phyloP scores from a whole-genome alignment of 2,113 vertebrate genomes.

The Sander lucioperca region DNA sequence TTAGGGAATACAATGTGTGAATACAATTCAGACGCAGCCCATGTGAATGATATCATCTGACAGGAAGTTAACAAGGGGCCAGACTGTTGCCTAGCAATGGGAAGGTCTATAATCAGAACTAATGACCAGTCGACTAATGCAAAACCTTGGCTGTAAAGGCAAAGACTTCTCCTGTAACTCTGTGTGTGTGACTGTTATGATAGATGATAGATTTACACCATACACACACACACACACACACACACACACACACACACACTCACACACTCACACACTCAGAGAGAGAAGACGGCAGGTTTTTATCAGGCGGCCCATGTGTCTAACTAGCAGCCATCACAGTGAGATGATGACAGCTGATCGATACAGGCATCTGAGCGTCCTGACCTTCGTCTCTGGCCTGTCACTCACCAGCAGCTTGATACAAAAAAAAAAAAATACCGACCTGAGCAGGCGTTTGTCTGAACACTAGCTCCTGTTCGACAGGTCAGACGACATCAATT shows the following conservation, averaged over 20 bases:
- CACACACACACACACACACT: slow-evolving; percentile 2
- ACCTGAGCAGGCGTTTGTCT: neutral
- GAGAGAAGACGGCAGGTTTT: neutral
- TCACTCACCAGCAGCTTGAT: slow-evolving; percentile 24
- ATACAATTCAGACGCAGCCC: too few species aligned
- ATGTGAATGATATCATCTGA: too few species aligned
- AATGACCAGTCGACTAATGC: too few species aligned
- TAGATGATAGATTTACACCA: neutral
- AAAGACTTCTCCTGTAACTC: neutral
- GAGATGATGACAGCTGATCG: slow-evolving; percentile 37
- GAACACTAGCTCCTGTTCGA: neutral
- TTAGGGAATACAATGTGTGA: too few species aligned
- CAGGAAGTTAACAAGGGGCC: too few species aligned
- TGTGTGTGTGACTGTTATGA: neutral
- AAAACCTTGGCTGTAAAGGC: neutral
- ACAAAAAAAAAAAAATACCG: neutral
- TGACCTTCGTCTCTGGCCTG: slow-evolving; percentile 45
- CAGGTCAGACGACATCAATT: neutral
- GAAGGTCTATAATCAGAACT: too few species aligned
- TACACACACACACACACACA: neutral
- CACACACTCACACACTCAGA: neutral
- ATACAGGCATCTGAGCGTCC: slow-evolving; percentile 27
- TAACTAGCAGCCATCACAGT: neutral
- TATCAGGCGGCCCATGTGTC: slow-evolving; percentile 27
- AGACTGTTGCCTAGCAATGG: too few species aligned